Conservation (phyloP, 2,797 vertebrate genomes). For the Allobates femoralis region DNA sequence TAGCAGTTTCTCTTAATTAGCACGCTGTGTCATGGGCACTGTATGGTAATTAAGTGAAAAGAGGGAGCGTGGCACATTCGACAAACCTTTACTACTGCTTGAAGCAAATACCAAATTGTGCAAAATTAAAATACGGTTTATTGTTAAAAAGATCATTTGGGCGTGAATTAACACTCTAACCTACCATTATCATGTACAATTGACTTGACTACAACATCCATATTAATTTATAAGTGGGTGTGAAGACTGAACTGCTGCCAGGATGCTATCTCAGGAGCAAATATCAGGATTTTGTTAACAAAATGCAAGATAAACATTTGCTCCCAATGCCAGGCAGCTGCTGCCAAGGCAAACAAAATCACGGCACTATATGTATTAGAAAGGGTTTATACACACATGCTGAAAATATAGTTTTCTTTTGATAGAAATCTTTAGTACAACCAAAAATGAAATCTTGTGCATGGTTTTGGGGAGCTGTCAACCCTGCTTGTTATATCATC, state of each 20-base stretch:
- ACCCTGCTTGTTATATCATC: too few species aligned
- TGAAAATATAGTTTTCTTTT: too few species aligned
- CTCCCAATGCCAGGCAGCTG: neutral
- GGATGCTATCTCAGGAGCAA: neutral
- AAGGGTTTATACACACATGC: neutral
- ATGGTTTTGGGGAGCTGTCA: too few species aligned
- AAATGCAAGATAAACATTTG: neutral
- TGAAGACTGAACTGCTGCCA: neutral
- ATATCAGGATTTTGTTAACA: neutral
- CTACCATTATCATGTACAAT: neutral
- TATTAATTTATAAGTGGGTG: neutral
- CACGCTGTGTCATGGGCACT: conserved; percentile 9
- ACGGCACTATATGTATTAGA: neutral
- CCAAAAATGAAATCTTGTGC: too few species aligned
- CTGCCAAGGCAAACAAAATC: neutral
- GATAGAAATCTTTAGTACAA: too few species aligned
- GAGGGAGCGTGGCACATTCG: conserved; percentile 5
- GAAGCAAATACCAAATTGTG: neutral
- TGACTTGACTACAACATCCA: neutral
- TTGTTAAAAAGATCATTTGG: neutral
- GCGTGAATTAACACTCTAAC: neutral
- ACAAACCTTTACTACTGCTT: neutral
- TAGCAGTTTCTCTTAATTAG: neutral
- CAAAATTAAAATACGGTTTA: neutral
- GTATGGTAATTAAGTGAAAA: conserved; percentile 4